phyloP scores from a whole-genome alignment of 2,888 invertebrate species.

The Nymphalis urticae region DNA sequence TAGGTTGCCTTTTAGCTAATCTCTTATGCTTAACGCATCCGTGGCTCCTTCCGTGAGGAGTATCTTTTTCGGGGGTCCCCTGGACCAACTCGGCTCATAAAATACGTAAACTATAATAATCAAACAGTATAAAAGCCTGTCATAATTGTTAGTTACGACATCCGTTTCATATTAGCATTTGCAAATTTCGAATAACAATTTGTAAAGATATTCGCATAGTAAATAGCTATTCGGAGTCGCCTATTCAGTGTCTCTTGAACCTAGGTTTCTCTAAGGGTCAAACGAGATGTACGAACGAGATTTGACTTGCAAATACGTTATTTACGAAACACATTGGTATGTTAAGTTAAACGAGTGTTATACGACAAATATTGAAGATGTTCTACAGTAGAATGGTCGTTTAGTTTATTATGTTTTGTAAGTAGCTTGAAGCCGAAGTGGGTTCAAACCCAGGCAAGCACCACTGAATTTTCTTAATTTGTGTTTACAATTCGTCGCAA shows the following conservation, averaged over 20 bases:
- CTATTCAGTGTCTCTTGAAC: slow-evolving; percentile 18
- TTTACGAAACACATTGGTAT: neutral
- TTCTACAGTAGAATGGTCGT: neutral
- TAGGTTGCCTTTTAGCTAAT: too few species aligned
- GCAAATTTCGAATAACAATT: slow-evolving; percentile 17
- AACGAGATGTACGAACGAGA: slow-evolving; percentile 1
- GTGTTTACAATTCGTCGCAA: too few species aligned
- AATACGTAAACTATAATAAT: too few species aligned
- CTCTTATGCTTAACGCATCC: too few species aligned
- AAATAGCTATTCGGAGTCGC: slow-evolving; percentile 9
- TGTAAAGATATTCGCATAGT: slow-evolving; percentile 15
- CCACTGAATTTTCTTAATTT: too few species aligned
- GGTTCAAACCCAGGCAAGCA: too few species aligned
- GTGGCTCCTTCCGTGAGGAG: too few species aligned
- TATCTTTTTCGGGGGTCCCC: too few species aligned
- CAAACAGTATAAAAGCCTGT: too few species aligned
- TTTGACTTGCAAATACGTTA: slow-evolving; percentile 25
- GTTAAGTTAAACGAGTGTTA: neutral
- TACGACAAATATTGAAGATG: neutral
- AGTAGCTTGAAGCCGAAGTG: too few species aligned
- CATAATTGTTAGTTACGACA: too few species aligned
- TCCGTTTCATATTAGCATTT: neutral
- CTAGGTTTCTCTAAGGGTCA: slow-evolving; percentile 27
- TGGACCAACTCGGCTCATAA: too few species aligned
- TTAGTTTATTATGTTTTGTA: neutral